Evolutionary conservation across 2,888 invertebrate genomes (phyloP), one percentile per base, ranked within the genome.

Genomic region (Vandiemenella viatica): DNA sequence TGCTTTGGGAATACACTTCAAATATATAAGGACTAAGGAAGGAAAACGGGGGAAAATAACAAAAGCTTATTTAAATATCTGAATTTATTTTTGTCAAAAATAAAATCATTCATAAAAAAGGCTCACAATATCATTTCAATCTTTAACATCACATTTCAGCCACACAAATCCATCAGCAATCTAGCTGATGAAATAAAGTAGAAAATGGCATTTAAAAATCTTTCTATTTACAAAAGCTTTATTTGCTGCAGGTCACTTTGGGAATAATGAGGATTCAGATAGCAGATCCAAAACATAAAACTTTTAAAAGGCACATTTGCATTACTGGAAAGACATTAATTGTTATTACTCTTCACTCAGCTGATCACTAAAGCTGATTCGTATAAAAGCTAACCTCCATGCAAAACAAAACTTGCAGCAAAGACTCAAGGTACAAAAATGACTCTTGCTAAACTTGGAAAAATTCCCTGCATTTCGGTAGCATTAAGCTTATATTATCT

Each of bases 71-170:
- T 32, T 32, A 32, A 10, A 32, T 32, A 32, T 32, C 10, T 13
- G n/a, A 13, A 32, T 22, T 52, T 52, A 49, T 47, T 49, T 52
- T 50, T 46, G 18, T 49, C 47, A 52, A 47, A 52, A 52, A 51
- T 49, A 51, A 51, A 50, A 49, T 44, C 40, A 44, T 50, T 51
- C 49, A 49, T 52, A 52, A 47, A 52, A 51, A 51, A 52, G 26
- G 42, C 18, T n/a, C n/a, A n/a, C n/a, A n/a, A n/a, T n/a, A n/a
- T n/a, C n/a, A n/a, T n/a, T 40, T 37, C 38, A 18, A 40, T 46
- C 7, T 26, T 23, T 21, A 41, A 41, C 32, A 48, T 46, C 48
- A 49, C 48, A 45, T 49, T 37, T 42, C 43, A 26, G 40, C 49
- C 40, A 48, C 38, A 51, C 46, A 45, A n/a, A 46, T 37, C 26